Conservation (phyloP, 2,113 vertebrate genomes). For the Cathartes aura region DNA sequence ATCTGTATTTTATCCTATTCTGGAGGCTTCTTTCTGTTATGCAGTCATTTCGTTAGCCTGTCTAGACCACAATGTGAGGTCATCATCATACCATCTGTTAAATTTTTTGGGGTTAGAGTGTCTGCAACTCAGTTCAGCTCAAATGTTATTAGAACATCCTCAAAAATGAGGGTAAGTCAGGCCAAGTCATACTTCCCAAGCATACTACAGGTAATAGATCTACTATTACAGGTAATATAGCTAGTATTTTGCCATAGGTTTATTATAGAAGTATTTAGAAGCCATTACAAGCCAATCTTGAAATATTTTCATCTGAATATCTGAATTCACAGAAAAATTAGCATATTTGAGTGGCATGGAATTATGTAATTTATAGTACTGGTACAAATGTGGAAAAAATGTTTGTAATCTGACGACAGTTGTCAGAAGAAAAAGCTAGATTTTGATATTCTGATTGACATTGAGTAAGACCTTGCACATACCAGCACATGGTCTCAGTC, state of each 20-base stretch:
- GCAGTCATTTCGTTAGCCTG: not conserved
- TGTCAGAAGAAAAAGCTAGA: not conserved
- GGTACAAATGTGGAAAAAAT: not conserved
- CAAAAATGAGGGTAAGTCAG: not conserved
- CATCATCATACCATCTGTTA: not conserved
- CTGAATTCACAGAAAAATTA: not conserved
- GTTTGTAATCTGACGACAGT: not conserved
- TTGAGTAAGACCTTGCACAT: not conserved
- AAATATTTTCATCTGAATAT: not conserved
- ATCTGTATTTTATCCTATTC: not conserved
- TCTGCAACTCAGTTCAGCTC: not conserved
- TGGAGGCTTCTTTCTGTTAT: not conserved
- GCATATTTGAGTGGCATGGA: not conserved
- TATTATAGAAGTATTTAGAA: not conserved
- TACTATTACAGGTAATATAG: not conserved
- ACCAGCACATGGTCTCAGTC: not conserved
- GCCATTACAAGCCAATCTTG: not conserved
- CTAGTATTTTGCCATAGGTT: not conserved
- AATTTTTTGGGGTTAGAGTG: not conserved
- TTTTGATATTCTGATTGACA: not conserved
- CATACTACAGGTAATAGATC: not conserved
- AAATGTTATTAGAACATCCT: not conserved
- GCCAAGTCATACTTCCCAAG: not conserved
- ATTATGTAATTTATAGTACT: not conserved
- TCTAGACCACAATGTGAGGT: constrained; percentile 47